Evolutionary conservation across 2,797 vertebrate species (phyloP).

Genomic region (Okamejei kenojei): DNA sequence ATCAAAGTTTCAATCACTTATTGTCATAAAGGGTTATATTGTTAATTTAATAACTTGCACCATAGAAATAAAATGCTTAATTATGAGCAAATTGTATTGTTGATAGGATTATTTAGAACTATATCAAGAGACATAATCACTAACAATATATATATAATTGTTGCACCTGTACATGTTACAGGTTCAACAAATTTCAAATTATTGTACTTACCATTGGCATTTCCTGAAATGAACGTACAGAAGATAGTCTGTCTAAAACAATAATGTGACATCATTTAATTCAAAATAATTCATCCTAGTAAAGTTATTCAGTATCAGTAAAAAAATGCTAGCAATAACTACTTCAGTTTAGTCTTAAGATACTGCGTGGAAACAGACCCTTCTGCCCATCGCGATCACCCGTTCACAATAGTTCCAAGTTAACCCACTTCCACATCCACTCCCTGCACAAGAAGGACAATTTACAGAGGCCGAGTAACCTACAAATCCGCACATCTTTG

Average conservation of each 20-base stretch:
- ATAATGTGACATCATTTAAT: background rate
- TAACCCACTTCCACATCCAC: no score
- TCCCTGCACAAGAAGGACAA: no score
- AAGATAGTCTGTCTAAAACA: slow-evolving; percentile 66
- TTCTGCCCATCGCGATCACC: no score
- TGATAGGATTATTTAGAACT: background rate
- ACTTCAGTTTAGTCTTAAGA: no score
- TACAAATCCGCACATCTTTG: no score
- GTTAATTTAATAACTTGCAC: background rate
- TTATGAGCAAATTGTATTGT: background rate
- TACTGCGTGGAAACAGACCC: no score
- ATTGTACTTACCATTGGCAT: slow-evolving; percentile 63
- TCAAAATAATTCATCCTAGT: background rate
- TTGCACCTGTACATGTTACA: no score
- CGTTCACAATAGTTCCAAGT: no score
- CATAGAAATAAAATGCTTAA: background rate
- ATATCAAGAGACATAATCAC: background rate
- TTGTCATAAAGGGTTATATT: background rate
- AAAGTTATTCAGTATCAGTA: background rate
- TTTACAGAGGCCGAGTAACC: no score
- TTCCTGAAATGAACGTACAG: slow-evolving; percentile 69
- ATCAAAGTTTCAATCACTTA: no score
- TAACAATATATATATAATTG: no score
- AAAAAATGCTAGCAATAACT: background rate
- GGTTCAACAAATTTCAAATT: background rate